Conservation (phyloP, 2,797 vertebrate species). For the Acomys russatus region DNA sequence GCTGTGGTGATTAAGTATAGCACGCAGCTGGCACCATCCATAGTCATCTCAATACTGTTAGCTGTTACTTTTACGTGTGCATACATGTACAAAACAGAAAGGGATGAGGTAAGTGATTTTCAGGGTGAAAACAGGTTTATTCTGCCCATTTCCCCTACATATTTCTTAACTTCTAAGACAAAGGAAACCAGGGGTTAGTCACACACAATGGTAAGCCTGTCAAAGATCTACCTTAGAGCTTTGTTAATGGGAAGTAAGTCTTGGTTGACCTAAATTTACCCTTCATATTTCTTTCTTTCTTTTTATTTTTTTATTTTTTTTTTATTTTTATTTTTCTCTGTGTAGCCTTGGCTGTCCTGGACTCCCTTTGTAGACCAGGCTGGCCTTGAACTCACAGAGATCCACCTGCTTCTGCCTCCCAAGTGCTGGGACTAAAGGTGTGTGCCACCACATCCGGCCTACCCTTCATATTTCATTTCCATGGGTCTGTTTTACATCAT, state of each 20-base stretch:
- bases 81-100: not conserved
- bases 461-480: conserved; percentile 40
- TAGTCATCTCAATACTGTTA: not conserved
- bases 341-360: too few relatives aligned
- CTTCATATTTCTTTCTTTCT: conserved; percentile 13
- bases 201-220: not conserved
- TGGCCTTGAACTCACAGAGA: too few relatives aligned
- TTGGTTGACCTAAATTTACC: conserved; percentile 6
- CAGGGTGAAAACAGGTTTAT: not conserved
- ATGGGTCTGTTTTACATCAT: not conserved
- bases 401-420: too few relatives aligned
- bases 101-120: not conserved
- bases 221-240: not conserved
- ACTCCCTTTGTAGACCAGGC: too few relatives aligned
- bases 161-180: not conserved
- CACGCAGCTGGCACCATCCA: not conserved
- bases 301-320: too few relatives aligned
- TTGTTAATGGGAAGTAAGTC: conserved; percentile 21
- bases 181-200: not conserved
- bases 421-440: too few relatives aligned
- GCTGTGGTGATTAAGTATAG: not conserved
- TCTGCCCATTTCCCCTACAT: conserved; percentile 12
- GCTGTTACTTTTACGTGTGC: not conserved
- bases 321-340: too few relatives aligned
- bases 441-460: not conserved